These are phyloP conservation scores for Drosophila formosana DNA, from an alignment of 2,888 invertebrate species.

Conservation along the genomic window DNA sequence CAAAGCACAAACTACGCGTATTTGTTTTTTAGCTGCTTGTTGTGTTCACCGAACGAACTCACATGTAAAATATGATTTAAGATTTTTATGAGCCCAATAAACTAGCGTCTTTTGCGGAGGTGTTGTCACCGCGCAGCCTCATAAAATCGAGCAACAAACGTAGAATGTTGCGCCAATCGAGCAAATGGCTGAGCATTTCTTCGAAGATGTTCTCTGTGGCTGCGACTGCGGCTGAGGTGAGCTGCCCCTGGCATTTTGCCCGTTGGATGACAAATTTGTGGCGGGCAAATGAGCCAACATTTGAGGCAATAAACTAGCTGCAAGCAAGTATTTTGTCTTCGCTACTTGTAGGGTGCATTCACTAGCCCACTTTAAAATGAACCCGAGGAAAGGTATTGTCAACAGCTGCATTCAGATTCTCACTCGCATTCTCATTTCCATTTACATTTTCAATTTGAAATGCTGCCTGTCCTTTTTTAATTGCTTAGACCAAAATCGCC, in stretches of 20 bases:
- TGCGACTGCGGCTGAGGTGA: conserved; percentile 21
- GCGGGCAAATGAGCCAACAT: conserved; percentile 47
- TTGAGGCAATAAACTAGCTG: conserved; percentile 51
- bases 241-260: conserved; percentile 60
- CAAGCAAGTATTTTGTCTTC: conserved; percentile 4
- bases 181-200: conserved; percentile 33
- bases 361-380: background rate
- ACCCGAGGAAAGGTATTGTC: conserved; percentile 30
- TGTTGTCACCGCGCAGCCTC: conserved; percentile 37
- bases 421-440: background rate
- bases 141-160: conserved; percentile 34
- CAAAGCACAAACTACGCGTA: conserved; percentile 10
- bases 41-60: conserved; percentile 23
- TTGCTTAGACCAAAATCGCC: conserved; percentile 28
- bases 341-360: conserved; percentile 1
- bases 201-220: conserved; percentile 18
- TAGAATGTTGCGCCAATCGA: conserved; percentile 57
- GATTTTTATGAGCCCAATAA: conserved; percentile 38
- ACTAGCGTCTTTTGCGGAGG: conserved; percentile 40
- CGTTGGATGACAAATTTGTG: conserved; percentile 62
- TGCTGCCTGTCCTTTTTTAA: conserved; percentile 39
- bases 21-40: conserved; percentile 29
- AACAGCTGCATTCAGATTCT: conserved; percentile 25
- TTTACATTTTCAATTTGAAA: background rate
- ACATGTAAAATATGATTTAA: conserved; percentile 44